Conservation (phyloP, 2,113 vertebrate species). For the Thryonomys swinderianus region DNA sequence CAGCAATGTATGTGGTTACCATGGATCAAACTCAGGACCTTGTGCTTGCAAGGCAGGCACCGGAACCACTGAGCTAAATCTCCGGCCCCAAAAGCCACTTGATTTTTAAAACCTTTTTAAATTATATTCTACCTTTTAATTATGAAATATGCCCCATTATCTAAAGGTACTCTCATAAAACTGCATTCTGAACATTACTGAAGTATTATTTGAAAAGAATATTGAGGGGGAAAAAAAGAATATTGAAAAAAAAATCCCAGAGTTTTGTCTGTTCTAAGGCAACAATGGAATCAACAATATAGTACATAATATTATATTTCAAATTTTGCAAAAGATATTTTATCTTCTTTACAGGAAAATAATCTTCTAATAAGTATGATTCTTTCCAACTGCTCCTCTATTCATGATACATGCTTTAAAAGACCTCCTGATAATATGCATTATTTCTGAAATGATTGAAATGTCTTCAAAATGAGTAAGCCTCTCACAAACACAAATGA, state of each 20-base stretch:
- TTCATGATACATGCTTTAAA: background rate
- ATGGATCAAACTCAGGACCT: no score
- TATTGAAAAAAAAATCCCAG: background rate
- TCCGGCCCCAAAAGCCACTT: no score
- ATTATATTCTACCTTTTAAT: constrained; percentile 44
- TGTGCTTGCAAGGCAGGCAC: no score
- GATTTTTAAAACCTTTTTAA: background rate
- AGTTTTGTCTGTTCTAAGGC: background rate
- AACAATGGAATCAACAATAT: background rate
- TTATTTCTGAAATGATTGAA: constrained; percentile 45
- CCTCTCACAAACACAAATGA: background rate
- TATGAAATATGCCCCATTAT: background rate
- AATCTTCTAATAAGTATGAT: constrained; percentile 15
- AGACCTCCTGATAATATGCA: background rate
- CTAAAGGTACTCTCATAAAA: background rate
- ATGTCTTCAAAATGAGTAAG: constrained; percentile 5
- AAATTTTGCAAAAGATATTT: background rate
- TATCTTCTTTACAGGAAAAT: background rate
- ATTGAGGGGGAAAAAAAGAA: background rate
- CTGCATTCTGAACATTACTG: background rate
- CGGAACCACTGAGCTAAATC: no score
- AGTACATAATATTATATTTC: background rate
- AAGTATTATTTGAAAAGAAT: constrained; percentile 25
- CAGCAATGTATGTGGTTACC: no score
- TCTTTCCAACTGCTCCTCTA: background rate